Evolutionary conservation across 2,113 vertebrate species (phyloP).

Genomic region (Octodon degus): DNA sequence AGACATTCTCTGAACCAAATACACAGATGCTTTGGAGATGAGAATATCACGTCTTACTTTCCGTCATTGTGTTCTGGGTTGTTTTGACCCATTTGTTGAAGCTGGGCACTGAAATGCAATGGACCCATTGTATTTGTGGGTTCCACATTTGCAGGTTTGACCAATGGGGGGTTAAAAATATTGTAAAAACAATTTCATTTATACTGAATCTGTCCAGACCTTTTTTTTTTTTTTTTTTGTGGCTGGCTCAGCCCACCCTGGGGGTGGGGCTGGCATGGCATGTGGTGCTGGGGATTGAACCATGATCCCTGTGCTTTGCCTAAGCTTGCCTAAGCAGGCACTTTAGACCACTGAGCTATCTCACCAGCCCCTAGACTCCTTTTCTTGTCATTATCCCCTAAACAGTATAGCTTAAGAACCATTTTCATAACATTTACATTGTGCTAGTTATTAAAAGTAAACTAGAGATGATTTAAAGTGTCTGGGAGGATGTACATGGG

Average conservation of each 20-base stretch:
- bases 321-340: too few species aligned
- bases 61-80: not conserved
- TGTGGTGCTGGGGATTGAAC: too few species aligned
- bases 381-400: not conserved
- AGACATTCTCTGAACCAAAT: not conserved
- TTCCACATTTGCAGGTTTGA: not conserved
- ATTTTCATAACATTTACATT: not conserved
- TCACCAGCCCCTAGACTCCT: too few species aligned
- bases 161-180: not conserved
- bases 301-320: too few species aligned
- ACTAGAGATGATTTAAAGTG: not conserved
- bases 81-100: not conserved
- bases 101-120: not conserved
- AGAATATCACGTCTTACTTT: not conserved
- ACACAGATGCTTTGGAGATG: not conserved
- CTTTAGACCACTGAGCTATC: too few species aligned
- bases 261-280: too few species aligned
- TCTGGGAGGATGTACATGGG: not conserved
- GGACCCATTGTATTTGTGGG: rapidly evolving
- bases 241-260: too few species aligned
- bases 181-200: not conserved
- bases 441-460: not conserved
- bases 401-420: not conserved
- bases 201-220: not conserved
- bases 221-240: too few species aligned